These are phyloP conservation scores for Heteromurus nitidus DNA, from an alignment of 2,888 invertebrate species.

Conservation along the genomic window DNA sequence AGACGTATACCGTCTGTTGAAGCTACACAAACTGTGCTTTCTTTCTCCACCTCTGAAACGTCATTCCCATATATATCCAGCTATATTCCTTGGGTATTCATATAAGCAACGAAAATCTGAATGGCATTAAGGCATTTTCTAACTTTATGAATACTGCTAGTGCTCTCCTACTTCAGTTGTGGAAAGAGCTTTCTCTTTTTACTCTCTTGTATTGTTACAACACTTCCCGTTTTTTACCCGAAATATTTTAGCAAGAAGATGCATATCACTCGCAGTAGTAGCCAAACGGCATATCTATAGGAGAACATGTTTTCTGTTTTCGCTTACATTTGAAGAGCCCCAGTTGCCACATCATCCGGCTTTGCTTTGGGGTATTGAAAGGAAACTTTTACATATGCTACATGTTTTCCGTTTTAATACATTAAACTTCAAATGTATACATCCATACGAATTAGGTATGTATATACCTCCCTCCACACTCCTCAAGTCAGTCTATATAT, in stretches of 20 bases:
- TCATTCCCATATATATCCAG: too few relatives aligned
- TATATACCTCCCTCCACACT: conserved; percentile 18
- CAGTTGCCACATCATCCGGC: conserved; percentile 17
- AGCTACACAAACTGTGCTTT: too few relatives aligned
- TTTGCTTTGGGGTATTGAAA: not conserved
- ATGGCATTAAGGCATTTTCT: conserved; percentile 12
- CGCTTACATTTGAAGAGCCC: not conserved
- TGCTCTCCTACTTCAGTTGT: not conserved
- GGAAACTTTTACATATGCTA: conserved; percentile 37
- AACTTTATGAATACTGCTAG: not conserved
- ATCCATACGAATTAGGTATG: too few relatives aligned
- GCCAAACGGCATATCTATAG: too few relatives aligned
- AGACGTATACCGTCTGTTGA: not conserved
- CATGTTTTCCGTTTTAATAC: conserved; percentile 46
- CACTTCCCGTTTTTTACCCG: not conserved
- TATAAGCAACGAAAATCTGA: not conserved
- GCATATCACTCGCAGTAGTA: not conserved
- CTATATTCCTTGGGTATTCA: not conserved
- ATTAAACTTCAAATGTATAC: conserved; percentile 34
- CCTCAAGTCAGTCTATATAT: too few relatives aligned
- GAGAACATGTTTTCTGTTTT: not conserved
- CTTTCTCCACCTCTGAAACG: too few relatives aligned
- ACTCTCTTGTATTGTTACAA: conserved; percentile 7
- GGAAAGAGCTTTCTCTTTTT: not conserved
- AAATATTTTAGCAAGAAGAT: not conserved